phyloP scores from a whole-genome alignment of 1,140 invertebrate genomes.

The Melipona quadrifasciata region DNA sequence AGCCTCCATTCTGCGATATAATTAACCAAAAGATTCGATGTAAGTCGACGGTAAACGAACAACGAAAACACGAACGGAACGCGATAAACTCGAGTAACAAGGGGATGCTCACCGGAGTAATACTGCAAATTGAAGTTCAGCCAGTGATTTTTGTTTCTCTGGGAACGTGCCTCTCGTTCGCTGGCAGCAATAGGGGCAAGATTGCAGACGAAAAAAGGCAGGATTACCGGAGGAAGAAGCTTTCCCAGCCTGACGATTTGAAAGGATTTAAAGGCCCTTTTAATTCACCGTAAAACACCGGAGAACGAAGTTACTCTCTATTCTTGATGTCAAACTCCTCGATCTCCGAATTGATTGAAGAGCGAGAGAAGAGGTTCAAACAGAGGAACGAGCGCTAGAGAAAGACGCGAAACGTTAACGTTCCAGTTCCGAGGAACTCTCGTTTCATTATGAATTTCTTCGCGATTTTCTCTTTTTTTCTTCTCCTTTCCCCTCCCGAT shows the following conservation, averaged over 20 bases:
- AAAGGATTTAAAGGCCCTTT: slow-evolving; percentile 45
- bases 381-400: not conserved
- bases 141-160: slow-evolving; percentile 6
- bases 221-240: slow-evolving; percentile 24
- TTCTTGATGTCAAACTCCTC: slow-evolving; percentile 38
- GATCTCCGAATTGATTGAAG: slow-evolving; percentile 25
- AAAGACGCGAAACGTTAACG: not conserved
- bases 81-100: not conserved
- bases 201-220: slow-evolving; percentile 17
- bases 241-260: slow-evolving; percentile 22
- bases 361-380: not conserved
- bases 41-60: not conserved
- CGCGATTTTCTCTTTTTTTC: too few species aligned
- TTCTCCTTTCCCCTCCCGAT: not conserved
- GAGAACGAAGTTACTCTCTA: slow-evolving; percentile 8
- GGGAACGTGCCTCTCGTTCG: not conserved
- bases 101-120: too few species aligned
- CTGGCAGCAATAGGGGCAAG: not conserved
- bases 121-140: not conserved
- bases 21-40: not conserved
- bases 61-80: not conserved
- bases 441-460: not conserved
- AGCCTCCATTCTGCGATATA: not conserved
- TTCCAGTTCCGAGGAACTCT: not conserved
- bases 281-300: slow-evolving; percentile 45